Evolutionary conservation across 2,797 vertebrate genomes (phyloP).

Genomic region (Tragelaphus eurycerus): DNA sequence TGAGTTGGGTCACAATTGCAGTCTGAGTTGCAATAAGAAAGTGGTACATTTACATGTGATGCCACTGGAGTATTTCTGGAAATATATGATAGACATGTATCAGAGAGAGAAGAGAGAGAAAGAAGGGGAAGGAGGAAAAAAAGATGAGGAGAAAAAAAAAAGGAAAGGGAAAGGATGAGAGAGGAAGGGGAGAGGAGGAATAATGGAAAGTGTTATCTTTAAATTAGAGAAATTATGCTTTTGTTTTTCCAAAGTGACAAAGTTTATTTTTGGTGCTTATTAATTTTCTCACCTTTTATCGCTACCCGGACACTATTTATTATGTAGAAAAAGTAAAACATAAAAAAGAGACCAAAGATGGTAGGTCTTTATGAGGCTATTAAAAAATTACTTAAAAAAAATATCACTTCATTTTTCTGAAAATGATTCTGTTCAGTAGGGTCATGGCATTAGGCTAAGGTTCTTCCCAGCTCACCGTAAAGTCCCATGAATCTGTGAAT

Average conservation of each 20-base stretch:
- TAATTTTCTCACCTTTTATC: neutral
- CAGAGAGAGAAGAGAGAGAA: neutral
- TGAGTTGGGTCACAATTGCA: conserved; percentile 87
- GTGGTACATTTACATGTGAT: conserved; percentile 43
- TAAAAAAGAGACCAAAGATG: neutral
- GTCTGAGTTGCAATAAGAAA: conserved; percentile 85
- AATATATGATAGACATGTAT: conserved; percentile 12
- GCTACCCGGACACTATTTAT: neutral
- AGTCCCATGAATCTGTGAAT: neutral
- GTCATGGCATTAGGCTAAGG: neutral
- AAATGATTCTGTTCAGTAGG: neutral
- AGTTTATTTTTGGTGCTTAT: neutral
- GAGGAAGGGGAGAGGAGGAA: neutral
- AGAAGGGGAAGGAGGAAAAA: too few relatives aligned
- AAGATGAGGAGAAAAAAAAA: accelerated
- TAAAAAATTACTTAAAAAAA: neutral
- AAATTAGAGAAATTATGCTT: neutral
- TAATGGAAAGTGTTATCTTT: neutral
- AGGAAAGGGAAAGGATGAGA: too few relatives aligned
- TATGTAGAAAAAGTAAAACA: neutral
- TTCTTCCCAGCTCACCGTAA: neutral
- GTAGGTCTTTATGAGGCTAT: neutral
- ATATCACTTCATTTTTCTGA: neutral
- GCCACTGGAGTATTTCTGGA: conserved; percentile 50
- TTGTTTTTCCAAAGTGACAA: neutral